Conservation (phyloP, 2,797 vertebrate genomes). For the Protosalanx chinensis region DNA sequence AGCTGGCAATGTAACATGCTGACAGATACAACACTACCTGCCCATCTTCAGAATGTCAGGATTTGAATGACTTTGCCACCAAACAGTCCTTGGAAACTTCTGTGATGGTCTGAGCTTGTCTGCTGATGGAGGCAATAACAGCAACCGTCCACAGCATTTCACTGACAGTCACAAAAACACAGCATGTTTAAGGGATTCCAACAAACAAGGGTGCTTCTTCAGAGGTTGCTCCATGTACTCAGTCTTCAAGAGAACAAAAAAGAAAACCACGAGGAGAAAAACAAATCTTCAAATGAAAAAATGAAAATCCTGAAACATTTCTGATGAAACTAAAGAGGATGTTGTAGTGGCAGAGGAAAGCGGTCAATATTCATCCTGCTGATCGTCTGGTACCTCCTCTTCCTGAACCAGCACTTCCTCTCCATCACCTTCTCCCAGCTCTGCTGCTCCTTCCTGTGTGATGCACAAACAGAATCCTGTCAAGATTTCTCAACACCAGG, state of each 20-base stretch:
- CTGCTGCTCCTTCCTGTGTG: slow-evolving; percentile 82
- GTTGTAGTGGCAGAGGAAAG: slow-evolving; percentile 56
- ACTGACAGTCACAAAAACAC: slow-evolving; percentile 83
- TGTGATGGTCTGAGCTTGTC: slow-evolving; percentile 76
- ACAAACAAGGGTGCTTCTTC: slow-evolving; percentile 67
- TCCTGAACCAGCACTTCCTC: slow-evolving; percentile 77
- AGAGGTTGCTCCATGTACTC: slow-evolving; percentile 74
- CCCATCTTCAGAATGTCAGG: slow-evolving; percentile 63
- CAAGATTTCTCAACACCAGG: not conserved
- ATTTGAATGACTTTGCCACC: slow-evolving; percentile 70
- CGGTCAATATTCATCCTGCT: slow-evolving; percentile 95
- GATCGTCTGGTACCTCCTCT: slow-evolving; percentile 82
- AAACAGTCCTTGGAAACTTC: slow-evolving; percentile 74
- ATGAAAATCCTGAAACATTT: slow-evolving; percentile 73
- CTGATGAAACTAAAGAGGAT: slow-evolving; percentile 78
- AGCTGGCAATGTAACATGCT: slow-evolving; percentile 59
- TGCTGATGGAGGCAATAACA: slow-evolving; percentile 73
- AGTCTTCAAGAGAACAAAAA: slow-evolving; percentile 79
- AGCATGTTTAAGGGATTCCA: slow-evolving; percentile 75
- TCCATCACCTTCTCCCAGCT: slow-evolving; percentile 76
- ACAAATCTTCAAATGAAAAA: slow-evolving; percentile 29
- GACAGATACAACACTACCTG: slow-evolving; percentile 56
- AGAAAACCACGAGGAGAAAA: slow-evolving; percentile 50
- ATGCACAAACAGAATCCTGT: slow-evolving; percentile 7
- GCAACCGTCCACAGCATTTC: slow-evolving; percentile 78